Evolutionary conservation across 2,113 vertebrate species (phyloP), one percentile per base, ranked within the genome.

Genomic region (Arothron firmamentum): DNA sequence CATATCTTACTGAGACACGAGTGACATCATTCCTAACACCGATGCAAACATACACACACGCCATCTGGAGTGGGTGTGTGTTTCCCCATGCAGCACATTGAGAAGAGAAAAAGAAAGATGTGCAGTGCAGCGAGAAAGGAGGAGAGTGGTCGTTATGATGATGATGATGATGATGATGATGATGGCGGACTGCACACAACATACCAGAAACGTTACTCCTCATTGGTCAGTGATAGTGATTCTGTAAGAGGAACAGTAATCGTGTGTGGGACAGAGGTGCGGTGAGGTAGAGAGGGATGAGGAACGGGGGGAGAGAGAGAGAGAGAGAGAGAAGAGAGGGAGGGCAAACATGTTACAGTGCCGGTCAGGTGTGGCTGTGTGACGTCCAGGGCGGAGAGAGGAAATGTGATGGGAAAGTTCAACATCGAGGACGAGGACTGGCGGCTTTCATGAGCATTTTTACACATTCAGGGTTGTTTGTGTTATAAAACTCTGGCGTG

Each of bases 211-310:
- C 81, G 92, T 88, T 90, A 90, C 78, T 98, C 96, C 92, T 99
- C 96, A 99, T 78, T 94, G 94, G 92, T 97, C 95, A 97, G 94
- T 96, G 93, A 99, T 93, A 93, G 95, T 98, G 92, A 99, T 97
- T 98, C 96, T 98, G 96, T 92, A 94, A 94, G 74, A 92, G 94
- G 92, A 95, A 94, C 89, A 91, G 67, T 91, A 92, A 94, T 94
- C 88, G 93, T 90, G 93, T 85, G 91, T 90, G 89, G 92, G 87
- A 92, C 88, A 90, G 89, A 80, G 65, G 71, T 65, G 73, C 65
- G 48, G 66, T 52, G 70, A 60, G 57, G 87, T 79, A 76, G 67
- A 56, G 60, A 65, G 42, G 53, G 72, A 49, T 62, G 76, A 65
- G 67, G 84, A 79, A 59, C 11, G 9, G 8, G 34, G 34, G 31